These are phyloP conservation scores for Mesaphorura yosii DNA, from an alignment of 1,140 invertebrate genomes.

Conservation along the genomic window DNA sequence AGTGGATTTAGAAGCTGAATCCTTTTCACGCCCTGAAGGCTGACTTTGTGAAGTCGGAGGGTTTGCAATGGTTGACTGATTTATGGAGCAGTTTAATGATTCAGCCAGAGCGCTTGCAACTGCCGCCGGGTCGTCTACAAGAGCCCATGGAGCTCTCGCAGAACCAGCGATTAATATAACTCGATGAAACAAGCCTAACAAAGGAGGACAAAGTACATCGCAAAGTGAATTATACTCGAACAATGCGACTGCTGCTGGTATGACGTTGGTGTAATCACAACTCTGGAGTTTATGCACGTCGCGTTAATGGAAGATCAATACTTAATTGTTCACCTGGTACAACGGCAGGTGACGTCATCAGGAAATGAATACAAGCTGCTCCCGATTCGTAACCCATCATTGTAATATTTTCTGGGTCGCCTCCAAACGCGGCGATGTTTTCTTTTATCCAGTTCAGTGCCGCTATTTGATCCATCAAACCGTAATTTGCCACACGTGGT, in stretches of 20 bases:
- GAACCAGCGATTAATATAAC: slow-evolving; percentile 84
- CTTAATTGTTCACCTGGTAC: slow-evolving; percentile 66
- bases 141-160: slow-evolving; percentile 82
- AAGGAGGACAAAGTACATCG: neutral
- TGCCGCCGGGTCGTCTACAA: slow-evolving; percentile 75
- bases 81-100: slow-evolving; percentile 69
- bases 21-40: slow-evolving; percentile 42
- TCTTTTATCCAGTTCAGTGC: slow-evolving; percentile 86
- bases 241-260: no score
- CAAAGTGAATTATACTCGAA: neutral
- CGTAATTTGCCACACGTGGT: slow-evolving; percentile 61
- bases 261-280: no score
- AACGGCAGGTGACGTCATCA: slow-evolving; percentile 88
- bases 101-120: slow-evolving; percentile 73
- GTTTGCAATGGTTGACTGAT: neutral
- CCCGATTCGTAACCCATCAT: slow-evolving; percentile 78
- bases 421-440: slow-evolving; percentile 79
- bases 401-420: slow-evolving; percentile 78
- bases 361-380: slow-evolving; percentile 85
- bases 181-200: slow-evolving; percentile 69
- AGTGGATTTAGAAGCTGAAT: slow-evolving; percentile 11
- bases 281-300: no score
- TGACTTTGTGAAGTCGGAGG: slow-evolving; percentile 37
- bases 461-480: slow-evolving; percentile 87
- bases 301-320: no score